Conservation (phyloP, 2,888 invertebrate species). For the Leptothorax acervorum region DNA sequence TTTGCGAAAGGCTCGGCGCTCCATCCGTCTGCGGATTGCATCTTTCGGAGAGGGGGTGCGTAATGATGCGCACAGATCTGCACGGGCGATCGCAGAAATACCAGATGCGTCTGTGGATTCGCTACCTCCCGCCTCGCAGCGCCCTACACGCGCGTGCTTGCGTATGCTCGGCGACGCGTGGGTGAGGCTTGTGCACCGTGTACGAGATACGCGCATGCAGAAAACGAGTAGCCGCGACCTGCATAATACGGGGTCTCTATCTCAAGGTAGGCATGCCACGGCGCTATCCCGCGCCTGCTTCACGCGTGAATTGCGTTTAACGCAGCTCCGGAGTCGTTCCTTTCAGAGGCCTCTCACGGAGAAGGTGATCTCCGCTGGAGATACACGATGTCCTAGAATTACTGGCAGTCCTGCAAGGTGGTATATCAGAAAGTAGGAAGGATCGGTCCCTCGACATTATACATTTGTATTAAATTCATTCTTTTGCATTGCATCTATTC, state of each 20-base stretch:
- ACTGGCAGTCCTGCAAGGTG: background rate
- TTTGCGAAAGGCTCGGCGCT: background rate
- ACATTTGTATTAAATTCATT: background rate
- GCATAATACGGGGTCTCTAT: conserved; percentile 71
- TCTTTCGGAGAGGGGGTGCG: background rate
- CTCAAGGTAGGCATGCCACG: conserved; percentile 60
- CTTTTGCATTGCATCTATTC: background rate
- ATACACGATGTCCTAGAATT: conserved; percentile 9
- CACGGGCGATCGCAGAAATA: conserved; percentile 14
- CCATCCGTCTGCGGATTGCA: background rate
- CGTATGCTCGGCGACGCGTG: conserved; percentile 38
- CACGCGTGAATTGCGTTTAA: conserved; percentile 15
- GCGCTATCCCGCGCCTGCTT: background rate
- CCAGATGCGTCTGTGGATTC: conserved; percentile 29
- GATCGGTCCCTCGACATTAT: background rate
- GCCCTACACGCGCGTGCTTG: background rate
- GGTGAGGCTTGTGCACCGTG: conserved; percentile 47
- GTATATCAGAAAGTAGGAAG: background rate
- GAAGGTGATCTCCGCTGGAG: conserved; percentile 4
- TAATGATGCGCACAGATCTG: background rate
- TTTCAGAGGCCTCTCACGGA: conserved; percentile 9
- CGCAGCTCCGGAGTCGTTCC: conserved; percentile 5
- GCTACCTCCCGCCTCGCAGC: conserved; percentile 17
- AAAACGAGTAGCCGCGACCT: conserved; percentile 72
- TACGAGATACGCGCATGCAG: conserved; percentile 47